Evolutionary conservation across 1,140 invertebrate species (phyloP), one percentile per base, ranked within the genome.

Genomic region (Philotrypesis tridentata): DNA sequence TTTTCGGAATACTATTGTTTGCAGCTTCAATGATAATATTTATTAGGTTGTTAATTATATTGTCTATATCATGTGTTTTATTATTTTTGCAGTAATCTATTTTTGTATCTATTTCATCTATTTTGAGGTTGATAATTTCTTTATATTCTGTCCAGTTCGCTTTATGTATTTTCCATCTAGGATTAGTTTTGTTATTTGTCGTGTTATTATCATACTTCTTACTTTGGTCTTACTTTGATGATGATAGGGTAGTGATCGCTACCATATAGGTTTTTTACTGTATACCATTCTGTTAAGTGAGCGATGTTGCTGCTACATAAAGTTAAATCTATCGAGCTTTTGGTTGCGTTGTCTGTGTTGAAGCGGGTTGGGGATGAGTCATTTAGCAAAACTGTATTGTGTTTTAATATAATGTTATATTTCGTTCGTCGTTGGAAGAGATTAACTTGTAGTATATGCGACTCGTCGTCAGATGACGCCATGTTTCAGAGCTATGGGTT

Each of bases 241-340:
- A 83, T 55, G 43, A 88, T 86, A 37, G 87, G 87, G 25, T 80
- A 87, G 60, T 89, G 86, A 74, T 88, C 86, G 82, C 86, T 89
- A 40, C 85, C 84, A 84, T 86, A 86, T 55, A 85, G 79, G 29
- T 86, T 43, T 5, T 85, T 82, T 67, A 85, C 40, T 14, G 80
- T 82, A 73, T 86, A 79, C 87, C 87, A 89, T 77, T 86, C 84
- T 74, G 87, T 71, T 70, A 80, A 82, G 60, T 79, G 43, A 33
- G 79, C 68, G 71, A 87, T 84, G 78, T 83, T 79, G 79, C 82
- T 80, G 72, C 83, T 85, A 79, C 85, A 85, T 17, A 89, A 27
- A 72, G 83, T 77, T 61, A 87, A 65, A 75, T 88, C 87, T 71
- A 88, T 87, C 71, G 67, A n/a, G n/a, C n/a, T n/a, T n/a, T n/a